phyloP scores from a whole-genome alignment of 2,113 vertebrate species.

The Falco punctatus region DNA sequence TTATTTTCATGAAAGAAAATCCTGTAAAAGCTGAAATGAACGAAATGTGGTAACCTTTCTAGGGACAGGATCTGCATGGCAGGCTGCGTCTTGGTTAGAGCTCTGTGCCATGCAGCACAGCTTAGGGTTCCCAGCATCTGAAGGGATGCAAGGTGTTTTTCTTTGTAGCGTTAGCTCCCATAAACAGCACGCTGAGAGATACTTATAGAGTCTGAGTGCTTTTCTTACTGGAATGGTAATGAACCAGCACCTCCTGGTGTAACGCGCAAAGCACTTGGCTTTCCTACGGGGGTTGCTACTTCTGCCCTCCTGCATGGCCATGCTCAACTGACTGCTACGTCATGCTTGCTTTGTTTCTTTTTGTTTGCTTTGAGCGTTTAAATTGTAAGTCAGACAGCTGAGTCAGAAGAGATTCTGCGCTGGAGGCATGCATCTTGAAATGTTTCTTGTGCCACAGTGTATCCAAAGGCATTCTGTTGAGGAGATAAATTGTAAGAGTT shows the following conservation, averaged over 20 bases:
- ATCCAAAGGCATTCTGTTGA: background rate
- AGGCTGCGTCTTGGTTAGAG: background rate
- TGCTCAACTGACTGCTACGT: background rate
- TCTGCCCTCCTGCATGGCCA: background rate
- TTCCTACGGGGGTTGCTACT: rapidly evolving
- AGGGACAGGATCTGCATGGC: rapidly evolving
- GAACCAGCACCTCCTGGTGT: background rate
- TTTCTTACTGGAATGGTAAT: background rate
- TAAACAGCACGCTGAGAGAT: background rate
- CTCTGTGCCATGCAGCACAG: rapidly evolving
- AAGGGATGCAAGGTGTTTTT: background rate
- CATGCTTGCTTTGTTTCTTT: background rate
- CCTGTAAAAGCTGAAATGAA: background rate
- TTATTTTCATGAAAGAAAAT: background rate
- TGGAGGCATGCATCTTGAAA: background rate
- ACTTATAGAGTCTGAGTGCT: background rate
- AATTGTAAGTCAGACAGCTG: background rate
- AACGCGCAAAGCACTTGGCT: background rate
- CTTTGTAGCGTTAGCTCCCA: background rate
- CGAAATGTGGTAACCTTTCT: background rate
- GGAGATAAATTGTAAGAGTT: background rate
- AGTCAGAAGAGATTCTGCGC: background rate
- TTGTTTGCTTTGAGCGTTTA: background rate
- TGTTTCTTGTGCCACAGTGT: background rate
- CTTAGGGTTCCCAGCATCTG: background rate